Conservation (phyloP, 2,797 vertebrate species). For the Coregonus ussuriensis region DNA sequence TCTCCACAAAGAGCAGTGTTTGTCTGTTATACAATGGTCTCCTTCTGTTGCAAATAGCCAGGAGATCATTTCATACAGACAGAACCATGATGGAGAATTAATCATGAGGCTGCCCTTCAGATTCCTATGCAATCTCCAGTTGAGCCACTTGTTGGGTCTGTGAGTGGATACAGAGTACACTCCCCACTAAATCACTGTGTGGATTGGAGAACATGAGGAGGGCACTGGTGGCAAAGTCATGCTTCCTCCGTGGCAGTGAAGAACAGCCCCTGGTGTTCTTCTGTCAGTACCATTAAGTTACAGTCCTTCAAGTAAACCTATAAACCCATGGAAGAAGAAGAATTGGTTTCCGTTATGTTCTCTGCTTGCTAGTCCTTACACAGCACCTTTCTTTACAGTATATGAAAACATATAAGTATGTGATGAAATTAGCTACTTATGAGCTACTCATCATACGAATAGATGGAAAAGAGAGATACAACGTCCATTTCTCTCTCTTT, state of each 20-base stretch:
- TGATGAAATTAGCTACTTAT: neutral
- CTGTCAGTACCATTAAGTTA: constrained; percentile 63
- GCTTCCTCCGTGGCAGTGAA: constrained; percentile 24
- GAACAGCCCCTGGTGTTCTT: constrained; percentile 37
- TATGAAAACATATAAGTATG: neutral
- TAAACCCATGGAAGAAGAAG: neutral
- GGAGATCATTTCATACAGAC: neutral
- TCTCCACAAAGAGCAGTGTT: neutral
- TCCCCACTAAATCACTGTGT: constrained; percentile 33
- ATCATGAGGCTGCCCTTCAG: neutral
- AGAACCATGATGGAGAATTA: neutral
- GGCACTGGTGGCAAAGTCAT: constrained; percentile 32
- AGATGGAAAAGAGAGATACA: neutral
- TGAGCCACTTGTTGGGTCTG: neutral
- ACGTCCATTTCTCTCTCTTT: neutral
- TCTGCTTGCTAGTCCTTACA: neutral
- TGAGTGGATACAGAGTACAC: neutral
- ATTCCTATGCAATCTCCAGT: neutral
- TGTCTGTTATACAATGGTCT: neutral
- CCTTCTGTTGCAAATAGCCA: neutral
- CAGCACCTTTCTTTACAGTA: neutral
- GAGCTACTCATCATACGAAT: neutral
- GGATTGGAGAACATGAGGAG: neutral
- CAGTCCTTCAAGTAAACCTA: constrained; percentile 10
- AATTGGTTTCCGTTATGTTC: neutral